Evolutionary conservation across 2,888 invertebrate genomes (phyloP).

Genomic region (Brachypterus glaber): DNA sequence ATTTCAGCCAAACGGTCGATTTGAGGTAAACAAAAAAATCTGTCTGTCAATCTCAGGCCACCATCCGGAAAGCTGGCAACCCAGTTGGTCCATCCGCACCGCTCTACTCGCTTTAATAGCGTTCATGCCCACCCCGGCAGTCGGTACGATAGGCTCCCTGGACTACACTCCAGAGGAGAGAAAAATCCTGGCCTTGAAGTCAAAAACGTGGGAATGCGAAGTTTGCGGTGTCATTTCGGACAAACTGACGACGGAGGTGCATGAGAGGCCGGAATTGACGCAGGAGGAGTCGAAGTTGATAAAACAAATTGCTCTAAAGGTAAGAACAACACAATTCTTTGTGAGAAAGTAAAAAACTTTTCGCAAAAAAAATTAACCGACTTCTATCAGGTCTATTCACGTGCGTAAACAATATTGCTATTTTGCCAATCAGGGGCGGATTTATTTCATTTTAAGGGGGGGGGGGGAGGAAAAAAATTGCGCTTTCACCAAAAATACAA

Average conservation of each 20-base stretch:
- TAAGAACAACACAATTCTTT: conserved; percentile 26
- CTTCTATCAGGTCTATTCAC: too few species aligned
- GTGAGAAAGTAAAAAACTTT: background rate
- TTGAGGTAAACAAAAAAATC: conserved; percentile 89
- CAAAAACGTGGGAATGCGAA: conserved; percentile 53
- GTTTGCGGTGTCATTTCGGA: conserved; percentile 52
- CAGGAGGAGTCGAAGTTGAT: conserved; percentile 47
- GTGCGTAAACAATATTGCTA: too few species aligned
- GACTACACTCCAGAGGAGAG: conserved; percentile 83
- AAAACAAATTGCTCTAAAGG: conserved; percentile 46
- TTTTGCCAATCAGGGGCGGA: too few species aligned
- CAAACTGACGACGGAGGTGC: conserved; percentile 41
- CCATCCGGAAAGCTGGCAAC: conserved; percentile 98
- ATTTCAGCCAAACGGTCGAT: conserved; percentile 84
- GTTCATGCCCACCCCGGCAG: conserved; percentile 86
- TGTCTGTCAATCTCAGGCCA: conserved; percentile 92
- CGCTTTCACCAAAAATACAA: too few species aligned
- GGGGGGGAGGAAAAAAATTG: too few species aligned
- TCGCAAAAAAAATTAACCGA: too few species aligned
- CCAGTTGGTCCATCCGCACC: conserved; percentile 93
- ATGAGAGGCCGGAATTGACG: conserved; percentile 35
- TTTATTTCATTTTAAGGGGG: too few species aligned
- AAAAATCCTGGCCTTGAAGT: conserved; percentile 66
- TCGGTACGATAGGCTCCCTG: conserved; percentile 83
- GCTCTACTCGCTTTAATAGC: conserved; percentile 86